A percentile compares a stretch with the other conserved stretches of the same genome.
These are phyloP conservation scores for Agonum fuliginosum DNA, from an alignment of 2,888 invertebrate genomes.

Conservation along the genomic window DNA sequence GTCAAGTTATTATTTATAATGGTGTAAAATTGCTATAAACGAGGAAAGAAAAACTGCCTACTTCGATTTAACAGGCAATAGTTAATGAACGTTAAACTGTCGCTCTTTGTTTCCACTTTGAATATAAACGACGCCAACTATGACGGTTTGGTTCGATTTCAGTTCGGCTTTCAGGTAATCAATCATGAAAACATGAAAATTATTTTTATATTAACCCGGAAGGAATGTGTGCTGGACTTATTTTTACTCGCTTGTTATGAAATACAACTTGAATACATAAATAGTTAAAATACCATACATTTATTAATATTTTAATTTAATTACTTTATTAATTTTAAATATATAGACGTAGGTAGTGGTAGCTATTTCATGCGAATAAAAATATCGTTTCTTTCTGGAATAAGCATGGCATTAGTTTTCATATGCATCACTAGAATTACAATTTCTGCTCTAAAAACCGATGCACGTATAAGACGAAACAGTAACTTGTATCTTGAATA, in stretches of 20 bases:
- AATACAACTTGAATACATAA: slow-evolving; percentile 18
- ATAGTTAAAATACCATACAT: neutral
- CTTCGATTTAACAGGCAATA: slow-evolving; percentile 49
- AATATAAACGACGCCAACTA: slow-evolving; percentile 35
- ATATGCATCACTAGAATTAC: too few relatives aligned
- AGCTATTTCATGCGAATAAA: too few relatives aligned
- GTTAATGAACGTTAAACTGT: slow-evolving; percentile 37
- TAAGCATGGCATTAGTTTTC: too few relatives aligned
- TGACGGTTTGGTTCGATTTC: slow-evolving; percentile 9
- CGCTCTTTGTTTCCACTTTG: slow-evolving; percentile 23
- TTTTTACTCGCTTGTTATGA: slow-evolving; percentile 4
- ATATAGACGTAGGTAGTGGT: neutral
- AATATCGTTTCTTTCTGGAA: too few relatives aligned
- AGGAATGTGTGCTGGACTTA: neutral
- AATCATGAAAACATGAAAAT: slow-evolving; percentile 40
- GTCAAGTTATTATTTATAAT: slow-evolving; percentile 53
- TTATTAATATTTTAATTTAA: neutral
- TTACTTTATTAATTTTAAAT: neutral
- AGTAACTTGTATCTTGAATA: too few relatives aligned
- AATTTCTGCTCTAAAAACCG: too few relatives aligned
- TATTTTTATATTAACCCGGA: slow-evolving; percentile 33
- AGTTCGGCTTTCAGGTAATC: slow-evolving; percentile 23
- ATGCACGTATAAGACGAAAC: too few relatives aligned
- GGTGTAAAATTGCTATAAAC: slow-evolving; percentile 56
- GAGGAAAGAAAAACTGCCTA: slow-evolving; percentile 44